Base-by-base conservation (phyloP, 1,140 invertebrate species). In the Oncopodura yosiiana region DNA sequence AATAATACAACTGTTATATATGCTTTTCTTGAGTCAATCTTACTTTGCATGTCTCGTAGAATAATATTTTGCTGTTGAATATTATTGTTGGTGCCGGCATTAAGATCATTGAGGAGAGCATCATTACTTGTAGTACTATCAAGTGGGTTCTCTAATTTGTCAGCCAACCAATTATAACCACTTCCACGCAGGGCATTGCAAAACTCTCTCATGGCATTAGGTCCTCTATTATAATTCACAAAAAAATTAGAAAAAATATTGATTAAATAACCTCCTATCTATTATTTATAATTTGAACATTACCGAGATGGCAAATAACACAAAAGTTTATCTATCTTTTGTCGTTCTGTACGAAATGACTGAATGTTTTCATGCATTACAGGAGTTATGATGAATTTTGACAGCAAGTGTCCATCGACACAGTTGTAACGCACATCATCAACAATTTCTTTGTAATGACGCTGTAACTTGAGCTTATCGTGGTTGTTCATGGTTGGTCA, bases 311-410 rank as follows among this genome's bases (percentile, higher is more conserved):
- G 58, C 8, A 60, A 18, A 14, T 55, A 19, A 14, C 21, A 11
- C 12, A 60, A 32, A 5, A 60, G 36, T 27, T 55, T 60, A 27
- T 55, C 58, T 46, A 60, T 60, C 32, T 60, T 54, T 27, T 51
- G 41, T 18, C 43, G 34, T 0, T 50, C 52, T 0, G 58, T 60
- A 3, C n/a, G 32, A 16, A 23, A 42, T 9, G 46, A 39, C 23
- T 60, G 48, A 27, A 60, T 60, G 14, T 60, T 52, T 4, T 27
- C 52, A 48, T 60, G 52, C 58, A 55, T 60, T 26, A 51, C 48
- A 4, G 43, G 34, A 18, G 49, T 48, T 21, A 60, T 18, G 21
- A 55, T 39, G 29, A 60, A 55, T 12, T 42, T 50, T 1, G 52
- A 55, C 16, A 60, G 50, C 29, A 60, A 30, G 24, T 60, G 46